Percentiles rank a stretch among this genome's conserved stretches.
Evolutionary conservation across 2,797 vertebrate species (phyloP).

Genomic region (Odontamblyopus lacepedii): DNA sequence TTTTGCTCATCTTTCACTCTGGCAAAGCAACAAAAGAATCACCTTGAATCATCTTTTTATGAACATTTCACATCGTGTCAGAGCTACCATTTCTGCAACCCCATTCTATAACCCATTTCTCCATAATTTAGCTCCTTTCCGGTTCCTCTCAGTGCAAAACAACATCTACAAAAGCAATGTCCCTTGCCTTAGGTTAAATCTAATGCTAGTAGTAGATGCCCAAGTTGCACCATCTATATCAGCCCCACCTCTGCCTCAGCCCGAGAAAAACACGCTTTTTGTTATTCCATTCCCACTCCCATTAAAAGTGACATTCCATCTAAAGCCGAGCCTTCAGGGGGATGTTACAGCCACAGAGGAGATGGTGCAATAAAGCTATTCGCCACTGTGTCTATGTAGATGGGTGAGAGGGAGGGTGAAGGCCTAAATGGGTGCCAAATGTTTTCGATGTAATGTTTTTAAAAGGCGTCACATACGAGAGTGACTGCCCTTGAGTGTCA

Average conservation of each 20-base stretch:
- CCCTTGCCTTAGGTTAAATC: constrained; percentile 58
- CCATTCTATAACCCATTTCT: constrained; percentile 22
- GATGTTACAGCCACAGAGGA: constrained; percentile 75
- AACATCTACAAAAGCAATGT: constrained; percentile 61
- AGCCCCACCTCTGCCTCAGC: constrained; percentile 65
- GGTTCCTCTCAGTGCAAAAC: constrained; percentile 44
- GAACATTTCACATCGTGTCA: not conserved
- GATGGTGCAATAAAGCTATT: constrained; percentile 64
- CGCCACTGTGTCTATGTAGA: constrained; percentile 30
- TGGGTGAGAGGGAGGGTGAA: constrained; percentile 38
- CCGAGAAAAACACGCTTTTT: constrained; percentile 73
- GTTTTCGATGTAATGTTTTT: constrained; percentile 58
- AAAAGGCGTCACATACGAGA: constrained; percentile 49
- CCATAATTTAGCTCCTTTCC: constrained; percentile 46
- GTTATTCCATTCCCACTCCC: constrained; percentile 85
- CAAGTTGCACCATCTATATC: constrained; percentile 60
- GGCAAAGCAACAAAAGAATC: not conserved
- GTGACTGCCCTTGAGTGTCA: constrained; percentile 66
- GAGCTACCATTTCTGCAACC: constrained; percentile 17
- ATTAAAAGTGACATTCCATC: constrained; percentile 89
- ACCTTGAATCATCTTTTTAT: not conserved
- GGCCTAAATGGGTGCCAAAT: constrained; percentile 53
- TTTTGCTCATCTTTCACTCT: not conserved
- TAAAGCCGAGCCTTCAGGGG: constrained; percentile 82
- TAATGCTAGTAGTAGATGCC: constrained; percentile 59